Evolutionary conservation across 37 sponge, comb jelly and placozoan genomes (phyloP), one percentile per base, ranked within the genome.

Genomic region (Lycopodina hypogea): DNA sequence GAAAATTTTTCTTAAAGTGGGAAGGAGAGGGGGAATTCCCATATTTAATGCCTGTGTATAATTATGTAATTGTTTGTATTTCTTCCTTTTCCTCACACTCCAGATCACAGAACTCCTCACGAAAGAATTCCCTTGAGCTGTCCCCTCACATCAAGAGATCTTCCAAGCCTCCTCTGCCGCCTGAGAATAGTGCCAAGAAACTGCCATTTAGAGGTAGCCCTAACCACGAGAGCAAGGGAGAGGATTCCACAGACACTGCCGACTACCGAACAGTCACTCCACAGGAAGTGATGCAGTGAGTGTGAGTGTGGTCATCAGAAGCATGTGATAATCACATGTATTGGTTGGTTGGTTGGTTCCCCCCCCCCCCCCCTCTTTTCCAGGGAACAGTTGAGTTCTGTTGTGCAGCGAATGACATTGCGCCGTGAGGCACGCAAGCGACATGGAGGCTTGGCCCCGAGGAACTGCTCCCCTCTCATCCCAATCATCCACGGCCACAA

Each of bases 211-310:
- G 56, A 36, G 35, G 56, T 32, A 32, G 57, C 12, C 70, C 8
- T 24, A 42, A 15, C 21, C 33, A 56, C 24, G 74, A 73, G 74
- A 2, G 19, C 19, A 73, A 73, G 74, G 3, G 11, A 6, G 74
- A 76, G 24, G 18, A 21, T 1, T 1, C 7, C 17, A 2, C 1
- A 32, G 42, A 26, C 2, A 56, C 39, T 28, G 21, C 42, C n/a
- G 79, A 79, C 56, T 71, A 71, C 41, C 58, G 81, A 22, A 71
- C 72, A 37, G 64, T 59, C n/a, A 81, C 81, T 33, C 80, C 80
- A 55, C 80, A 79, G 34, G 80, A 79, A 68, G 80, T 79, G 22
- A 42, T 79, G 41, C 56, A 69, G 80, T 79, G 36, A 69, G 69
- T 65, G 1, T 35, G 11, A 15, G 14, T 48, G 71, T 70, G 48